Evolutionary conservation across 2,797 vertebrate genomes (phyloP), one percentile per base, ranked within the genome.

Genomic region (Sebastes cheni): DNA sequence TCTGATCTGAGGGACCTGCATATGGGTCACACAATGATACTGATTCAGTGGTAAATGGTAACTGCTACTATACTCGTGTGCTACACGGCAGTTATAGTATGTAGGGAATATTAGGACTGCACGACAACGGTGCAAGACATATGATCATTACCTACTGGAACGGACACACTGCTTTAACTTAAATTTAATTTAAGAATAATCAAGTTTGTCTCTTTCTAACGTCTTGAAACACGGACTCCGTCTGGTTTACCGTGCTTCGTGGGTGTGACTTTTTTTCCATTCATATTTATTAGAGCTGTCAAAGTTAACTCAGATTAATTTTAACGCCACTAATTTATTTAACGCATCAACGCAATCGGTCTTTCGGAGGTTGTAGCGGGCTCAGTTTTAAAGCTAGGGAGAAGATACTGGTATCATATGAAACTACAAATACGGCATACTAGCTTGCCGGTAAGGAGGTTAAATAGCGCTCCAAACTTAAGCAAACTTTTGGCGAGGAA

Each of bases 401-500:
- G 12, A 39, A 39, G 36, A 39, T 39, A 5, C 36, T 39, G 12
- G 12, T 39, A 39, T 39, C 36, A 39, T 39, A 39, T 39, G 36
- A 39, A 39, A 39, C 12, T 39, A 39, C 5, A 39, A 39, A 39
- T 39, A 39, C 36, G 12, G 0, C 36, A 39, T 6, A 39, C 36
- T 14, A 39, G 36, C 36, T 39, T 39, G 36, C 36, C 36, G 12
- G 36, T 39, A 14, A 39, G 36, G 12, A 39, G 36, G 36, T 2
- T 39, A 39, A 39, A 39, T 39, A 39, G 0, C 5, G 36, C 36
- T 39, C 12, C 36, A 39, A 39, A 39, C 36, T 39, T 39, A 39
- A 0, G 36, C 12, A 0, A 14, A 39, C 2, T 39, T 39, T 39
- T 39, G 36, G 0, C 0, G 13, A 39, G 36, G 0, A 39, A 39